Evolutionary conservation across 2,113 vertebrate genomes (phyloP).

Genomic region (Festucalex cinctus): DNA sequence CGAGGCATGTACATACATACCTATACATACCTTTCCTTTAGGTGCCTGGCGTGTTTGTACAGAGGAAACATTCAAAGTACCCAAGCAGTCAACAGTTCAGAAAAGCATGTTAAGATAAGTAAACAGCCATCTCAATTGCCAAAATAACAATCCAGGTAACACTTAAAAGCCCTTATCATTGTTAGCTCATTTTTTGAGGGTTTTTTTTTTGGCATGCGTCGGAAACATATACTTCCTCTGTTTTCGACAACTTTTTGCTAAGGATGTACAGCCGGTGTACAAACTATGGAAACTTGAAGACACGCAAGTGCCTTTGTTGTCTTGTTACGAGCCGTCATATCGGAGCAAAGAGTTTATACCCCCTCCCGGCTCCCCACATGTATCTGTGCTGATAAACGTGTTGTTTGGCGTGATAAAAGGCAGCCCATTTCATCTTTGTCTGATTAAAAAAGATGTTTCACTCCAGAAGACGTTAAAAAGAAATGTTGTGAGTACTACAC

Average conservation of each 20-base stretch:
- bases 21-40: not conserved
- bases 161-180: slow-evolving; percentile 47
- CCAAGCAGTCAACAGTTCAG: slow-evolving; percentile 2
- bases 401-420: slow-evolving; percentile 41
- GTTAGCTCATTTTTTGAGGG: slow-evolving; percentile 8
- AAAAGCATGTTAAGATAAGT: slow-evolving; percentile 39
- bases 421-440: slow-evolving; percentile 42
- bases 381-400: slow-evolving; percentile 46
- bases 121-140: slow-evolving; percentile 23
- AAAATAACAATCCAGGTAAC: slow-evolving; percentile 48
- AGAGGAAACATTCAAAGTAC: not conserved
- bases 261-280: slow-evolving; percentile 17
- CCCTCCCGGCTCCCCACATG: slow-evolving; percentile 10
- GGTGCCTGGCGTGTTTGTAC: not conserved
- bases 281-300: slow-evolving; percentile 47
- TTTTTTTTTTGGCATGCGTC: slow-evolving; percentile 17
- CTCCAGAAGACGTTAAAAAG: slow-evolving; percentile 10
- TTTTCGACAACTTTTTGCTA: slow-evolving; percentile 37
- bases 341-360: slow-evolving; percentile 39
- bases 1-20: not conserved
- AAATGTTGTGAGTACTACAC: not conserved
- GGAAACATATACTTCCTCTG: slow-evolving; percentile 37
- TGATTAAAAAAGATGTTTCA: slow-evolving; percentile 31
- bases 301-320: slow-evolving; percentile 24
- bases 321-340: slow-evolving; percentile 28